Evolutionary conservation across 2,797 vertebrate species (phyloP).

Genomic region (Cossypha polioptera): DNA sequence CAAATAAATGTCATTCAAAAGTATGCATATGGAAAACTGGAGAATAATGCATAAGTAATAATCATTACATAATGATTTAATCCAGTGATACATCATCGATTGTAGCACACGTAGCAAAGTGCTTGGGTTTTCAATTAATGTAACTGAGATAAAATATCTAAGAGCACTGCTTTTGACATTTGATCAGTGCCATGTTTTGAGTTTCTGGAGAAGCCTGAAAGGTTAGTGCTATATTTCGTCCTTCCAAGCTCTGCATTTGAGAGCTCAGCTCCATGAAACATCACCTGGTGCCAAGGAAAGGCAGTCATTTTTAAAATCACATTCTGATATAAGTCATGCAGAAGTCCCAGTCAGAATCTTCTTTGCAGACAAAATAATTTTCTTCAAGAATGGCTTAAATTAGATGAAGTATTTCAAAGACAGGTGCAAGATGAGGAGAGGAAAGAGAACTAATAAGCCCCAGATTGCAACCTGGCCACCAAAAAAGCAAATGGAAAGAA

Average conservation of each 20-base stretch:
- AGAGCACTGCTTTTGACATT: slow-evolving; percentile 16
- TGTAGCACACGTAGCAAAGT: not conserved
- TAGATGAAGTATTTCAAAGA: not conserved
- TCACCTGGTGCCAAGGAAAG: slow-evolving; percentile 37
- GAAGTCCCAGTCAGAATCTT: not conserved
- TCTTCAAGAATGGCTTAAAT: not conserved
- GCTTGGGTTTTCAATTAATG: not conserved
- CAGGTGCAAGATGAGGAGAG: not conserved
- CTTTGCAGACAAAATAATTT: not conserved
- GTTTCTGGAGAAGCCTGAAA: slow-evolving; percentile 50
- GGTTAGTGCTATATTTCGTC: slow-evolving; percentile 53
- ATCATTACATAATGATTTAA: not conserved
- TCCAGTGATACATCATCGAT: not conserved
- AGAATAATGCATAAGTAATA: not conserved
- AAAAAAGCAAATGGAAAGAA: not conserved
- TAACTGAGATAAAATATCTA: not conserved
- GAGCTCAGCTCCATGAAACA: not conserved
- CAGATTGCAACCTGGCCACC: not conserved
- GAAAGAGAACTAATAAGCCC: not conserved
- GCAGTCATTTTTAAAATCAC: not conserved
- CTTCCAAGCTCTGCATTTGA: not conserved
- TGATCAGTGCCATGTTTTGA: slow-evolving; percentile 15
- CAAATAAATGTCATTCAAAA: slow-evolving; percentile 5
- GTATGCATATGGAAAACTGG: not conserved
- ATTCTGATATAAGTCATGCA: not conserved